phyloP scores from a whole-genome alignment of 2,888 invertebrate genomes.

The Caenorhabditis macrosperma region DNA sequence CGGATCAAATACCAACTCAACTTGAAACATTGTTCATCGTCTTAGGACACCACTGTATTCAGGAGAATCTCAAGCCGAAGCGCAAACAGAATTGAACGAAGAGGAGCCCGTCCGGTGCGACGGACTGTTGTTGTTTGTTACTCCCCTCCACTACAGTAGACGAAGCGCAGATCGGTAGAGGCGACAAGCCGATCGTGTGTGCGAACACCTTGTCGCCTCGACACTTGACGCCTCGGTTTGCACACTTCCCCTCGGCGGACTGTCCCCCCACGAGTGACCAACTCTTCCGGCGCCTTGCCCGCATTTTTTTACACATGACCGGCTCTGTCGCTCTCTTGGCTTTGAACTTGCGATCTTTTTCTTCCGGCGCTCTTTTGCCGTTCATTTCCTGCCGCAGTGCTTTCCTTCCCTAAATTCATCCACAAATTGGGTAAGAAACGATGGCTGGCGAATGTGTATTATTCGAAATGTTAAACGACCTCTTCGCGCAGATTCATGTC shows the following conservation, averaged over 20 bases:
- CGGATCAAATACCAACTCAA: slow-evolving; percentile 13
- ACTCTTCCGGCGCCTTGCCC: slow-evolving; percentile 14
- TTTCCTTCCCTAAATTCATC: slow-evolving; percentile 3
- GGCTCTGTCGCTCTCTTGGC: neutral
- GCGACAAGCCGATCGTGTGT: slow-evolving; percentile 54
- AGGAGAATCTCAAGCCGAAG: slow-evolving; percentile 17
- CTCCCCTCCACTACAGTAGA: slow-evolving; percentile 43
- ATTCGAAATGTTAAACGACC: slow-evolving; percentile 59
- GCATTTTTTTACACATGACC: slow-evolving; percentile 45
- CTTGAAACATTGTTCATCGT: slow-evolving; percentile 24
- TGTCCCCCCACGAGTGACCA: slow-evolving; percentile 26
- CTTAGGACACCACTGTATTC: slow-evolving; percentile 1
- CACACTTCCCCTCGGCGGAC: slow-evolving; percentile 32
- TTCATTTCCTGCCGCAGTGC: slow-evolving; percentile 1
- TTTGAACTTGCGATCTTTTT: slow-evolving; percentile 36
- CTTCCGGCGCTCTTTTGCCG: neutral
- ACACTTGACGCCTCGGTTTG: slow-evolving; percentile 55
- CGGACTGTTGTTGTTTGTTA: slow-evolving; percentile 50
- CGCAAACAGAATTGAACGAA: slow-evolving; percentile 32
- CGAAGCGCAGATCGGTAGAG: slow-evolving; percentile 19
- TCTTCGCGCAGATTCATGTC: slow-evolving; percentile 53
- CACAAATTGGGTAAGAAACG: slow-evolving; percentile 22
- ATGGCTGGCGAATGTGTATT: slow-evolving; percentile 33
- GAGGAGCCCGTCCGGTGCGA: slow-evolving; percentile 5
- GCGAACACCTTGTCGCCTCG: slow-evolving; percentile 53